Evolutionary conservation across 2,888 invertebrate genomes (phyloP).

Genomic region (Tinea pellionella): DNA sequence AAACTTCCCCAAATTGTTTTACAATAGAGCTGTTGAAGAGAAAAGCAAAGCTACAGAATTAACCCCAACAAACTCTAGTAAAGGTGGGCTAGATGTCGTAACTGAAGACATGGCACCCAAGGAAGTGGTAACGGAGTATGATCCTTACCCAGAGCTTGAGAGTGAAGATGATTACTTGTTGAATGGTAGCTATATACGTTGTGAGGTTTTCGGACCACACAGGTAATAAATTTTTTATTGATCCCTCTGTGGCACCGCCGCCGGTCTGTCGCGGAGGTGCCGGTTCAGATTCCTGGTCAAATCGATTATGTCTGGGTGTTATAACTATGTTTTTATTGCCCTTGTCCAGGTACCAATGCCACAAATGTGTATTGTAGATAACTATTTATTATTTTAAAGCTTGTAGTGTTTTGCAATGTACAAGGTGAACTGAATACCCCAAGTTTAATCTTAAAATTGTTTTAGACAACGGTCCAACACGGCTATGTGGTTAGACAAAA

Average conservation of each 20-base stretch:
- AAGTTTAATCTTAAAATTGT: no score
- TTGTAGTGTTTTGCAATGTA: no score
- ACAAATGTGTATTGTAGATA: no score
- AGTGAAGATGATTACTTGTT: slow-evolving; percentile 82
- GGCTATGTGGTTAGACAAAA: slow-evolving; percentile 87
- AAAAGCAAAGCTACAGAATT: slow-evolving; percentile 42
- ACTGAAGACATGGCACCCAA: slow-evolving; percentile 39
- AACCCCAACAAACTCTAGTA: slow-evolving; percentile 29
- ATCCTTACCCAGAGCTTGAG: slow-evolving; percentile 81
- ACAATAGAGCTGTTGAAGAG: slow-evolving; percentile 54
- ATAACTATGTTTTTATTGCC: no score
- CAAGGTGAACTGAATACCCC: no score
- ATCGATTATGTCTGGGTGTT: no score
- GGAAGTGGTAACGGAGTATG: slow-evolving; percentile 63
- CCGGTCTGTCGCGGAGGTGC: no score
- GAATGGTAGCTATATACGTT: slow-evolving; percentile 76
- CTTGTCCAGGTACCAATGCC: no score
- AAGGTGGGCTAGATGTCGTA: slow-evolving; percentile 19
- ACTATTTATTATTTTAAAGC: no score
- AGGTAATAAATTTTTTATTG: slow-evolving; percentile 29
- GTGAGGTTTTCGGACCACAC: slow-evolving; percentile 73
- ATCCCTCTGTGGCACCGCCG: no score
- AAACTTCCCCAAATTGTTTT: slow-evolving; percentile 74
- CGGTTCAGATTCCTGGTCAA: no score
- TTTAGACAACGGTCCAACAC: slow-evolving; percentile 85